Percentiles rank a stretch among this genome's conserved stretches.
phyloP scores from a whole-genome alignment of 1,140 invertebrate genomes.

The Nebria ingens region DNA sequence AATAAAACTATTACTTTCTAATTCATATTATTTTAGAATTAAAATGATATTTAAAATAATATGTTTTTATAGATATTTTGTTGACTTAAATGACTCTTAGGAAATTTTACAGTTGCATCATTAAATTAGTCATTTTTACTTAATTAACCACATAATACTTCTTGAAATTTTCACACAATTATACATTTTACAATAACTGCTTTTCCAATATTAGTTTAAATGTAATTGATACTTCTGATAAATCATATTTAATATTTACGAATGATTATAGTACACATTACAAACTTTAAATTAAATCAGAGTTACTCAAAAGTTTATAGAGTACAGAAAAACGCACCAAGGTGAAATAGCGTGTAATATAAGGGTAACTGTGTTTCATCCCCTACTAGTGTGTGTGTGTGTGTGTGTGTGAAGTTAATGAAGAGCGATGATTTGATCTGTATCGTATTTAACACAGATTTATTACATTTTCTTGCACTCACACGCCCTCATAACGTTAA shows the following conservation, averaged over 20 bases:
- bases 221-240: too few species aligned
- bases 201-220: not conserved
- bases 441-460: conserved; percentile 18
- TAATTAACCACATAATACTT: too few species aligned
- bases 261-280: not conserved
- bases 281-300: not conserved
- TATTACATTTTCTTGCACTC: conserved; percentile 9
- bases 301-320: not conserved
- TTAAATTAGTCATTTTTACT: too few species aligned
- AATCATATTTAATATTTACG: not conserved
- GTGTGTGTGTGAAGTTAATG: conserved; percentile 34
- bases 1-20: too few species aligned
- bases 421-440: conserved; percentile 34
- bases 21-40: too few species aligned
- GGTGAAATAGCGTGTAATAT: not conserved
- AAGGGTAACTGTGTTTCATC: not conserved
- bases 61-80: too few species aligned
- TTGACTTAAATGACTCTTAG: too few species aligned
- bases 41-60: too few species aligned
- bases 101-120: too few species aligned
- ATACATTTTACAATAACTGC: not conserved
- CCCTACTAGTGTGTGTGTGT: conserved; percentile 32
- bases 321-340: not conserved
- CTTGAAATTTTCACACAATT: not conserved
- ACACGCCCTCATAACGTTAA: too few species aligned